These are phyloP conservation scores for Alethe diademata DNA, from an alignment of 2,113 vertebrate genomes.

Conservation along the genomic window DNA sequence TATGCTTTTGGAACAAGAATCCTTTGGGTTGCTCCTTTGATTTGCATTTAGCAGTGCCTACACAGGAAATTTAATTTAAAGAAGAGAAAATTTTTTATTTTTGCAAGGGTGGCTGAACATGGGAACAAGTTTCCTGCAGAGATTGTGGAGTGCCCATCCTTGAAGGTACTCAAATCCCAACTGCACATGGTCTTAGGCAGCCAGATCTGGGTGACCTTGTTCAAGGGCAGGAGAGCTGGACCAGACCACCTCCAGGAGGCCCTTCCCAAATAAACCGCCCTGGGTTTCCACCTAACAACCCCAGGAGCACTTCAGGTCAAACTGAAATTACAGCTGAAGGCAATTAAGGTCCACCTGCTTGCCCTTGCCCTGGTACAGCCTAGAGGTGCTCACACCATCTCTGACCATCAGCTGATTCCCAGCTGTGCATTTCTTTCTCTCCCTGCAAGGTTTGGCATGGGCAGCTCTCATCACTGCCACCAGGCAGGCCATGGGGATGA, in stretches of 20 bases:
- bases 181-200: background rate
- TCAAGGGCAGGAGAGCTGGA: background rate
- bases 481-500: background rate
- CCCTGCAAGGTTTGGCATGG: rapidly evolving
- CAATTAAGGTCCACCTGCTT: background rate
- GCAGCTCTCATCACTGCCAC: background rate
- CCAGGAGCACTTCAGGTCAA: background rate
- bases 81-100: background rate
- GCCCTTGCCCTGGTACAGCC: background rate
- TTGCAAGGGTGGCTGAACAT: background rate
- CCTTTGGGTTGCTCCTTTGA: background rate
- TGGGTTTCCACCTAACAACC: background rate
- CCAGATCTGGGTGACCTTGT: background rate
- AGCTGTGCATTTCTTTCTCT: background rate
- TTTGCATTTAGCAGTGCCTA: background rate
- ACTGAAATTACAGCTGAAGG: background rate
- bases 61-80: background rate
- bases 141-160: background rate
- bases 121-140: background rate
- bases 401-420: background rate
- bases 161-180: background rate
- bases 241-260: background rate
- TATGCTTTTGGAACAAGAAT: background rate
- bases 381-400: background rate
- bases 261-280: background rate